Conservation (phyloP, 53 echinoderm and acorn worm genomes). For the Pentamera pediparva region DNA sequence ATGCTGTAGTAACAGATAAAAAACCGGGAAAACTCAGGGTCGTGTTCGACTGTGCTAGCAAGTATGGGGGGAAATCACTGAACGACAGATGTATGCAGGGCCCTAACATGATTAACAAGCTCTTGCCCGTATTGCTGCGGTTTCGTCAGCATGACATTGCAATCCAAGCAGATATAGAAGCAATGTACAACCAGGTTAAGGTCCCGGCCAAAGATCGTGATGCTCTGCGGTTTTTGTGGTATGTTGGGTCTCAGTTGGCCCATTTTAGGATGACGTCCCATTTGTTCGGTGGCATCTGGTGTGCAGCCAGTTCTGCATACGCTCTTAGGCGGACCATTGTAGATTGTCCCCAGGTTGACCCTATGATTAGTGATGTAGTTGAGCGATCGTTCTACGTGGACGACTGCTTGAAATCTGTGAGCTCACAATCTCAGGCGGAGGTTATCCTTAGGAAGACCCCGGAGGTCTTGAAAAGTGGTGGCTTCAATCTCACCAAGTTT, state of each 20-base stretch:
- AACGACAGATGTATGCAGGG: constrained; percentile 46
- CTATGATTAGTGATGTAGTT: background rate
- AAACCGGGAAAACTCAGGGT: constrained; percentile 45
- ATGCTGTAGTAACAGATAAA: constrained; percentile 24
- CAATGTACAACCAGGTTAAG: constrained; percentile 14
- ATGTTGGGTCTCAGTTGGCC: background rate
- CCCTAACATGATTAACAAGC: constrained; percentile 32
- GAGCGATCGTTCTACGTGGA: constrained; percentile 15
- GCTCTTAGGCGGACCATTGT: constrained; percentile 9
- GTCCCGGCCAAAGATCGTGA: background rate
- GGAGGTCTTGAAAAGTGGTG: background rate
- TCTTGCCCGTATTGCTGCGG: constrained; percentile 25
- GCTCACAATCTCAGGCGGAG: background rate
- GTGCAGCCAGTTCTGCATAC: constrained; percentile 4
- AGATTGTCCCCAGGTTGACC: background rate
- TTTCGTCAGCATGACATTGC: constrained; percentile 20
- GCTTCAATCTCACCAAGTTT: constrained; percentile 13
- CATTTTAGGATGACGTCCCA: constrained; percentile 18
- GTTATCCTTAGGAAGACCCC: constrained; percentile 2
- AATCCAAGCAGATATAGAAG: constrained; percentile 9
- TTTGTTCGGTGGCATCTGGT: constrained; percentile 13
- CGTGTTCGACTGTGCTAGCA: constrained; percentile 43
- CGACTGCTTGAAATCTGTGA: constrained; percentile 4
- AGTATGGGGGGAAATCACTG: constrained; percentile 25
- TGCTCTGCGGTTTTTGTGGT: constrained; percentile 3